These are phyloP conservation scores for Pardosa pseudoannulata DNA, from an alignment of 2,888 invertebrate species.

Conservation along the genomic window DNA sequence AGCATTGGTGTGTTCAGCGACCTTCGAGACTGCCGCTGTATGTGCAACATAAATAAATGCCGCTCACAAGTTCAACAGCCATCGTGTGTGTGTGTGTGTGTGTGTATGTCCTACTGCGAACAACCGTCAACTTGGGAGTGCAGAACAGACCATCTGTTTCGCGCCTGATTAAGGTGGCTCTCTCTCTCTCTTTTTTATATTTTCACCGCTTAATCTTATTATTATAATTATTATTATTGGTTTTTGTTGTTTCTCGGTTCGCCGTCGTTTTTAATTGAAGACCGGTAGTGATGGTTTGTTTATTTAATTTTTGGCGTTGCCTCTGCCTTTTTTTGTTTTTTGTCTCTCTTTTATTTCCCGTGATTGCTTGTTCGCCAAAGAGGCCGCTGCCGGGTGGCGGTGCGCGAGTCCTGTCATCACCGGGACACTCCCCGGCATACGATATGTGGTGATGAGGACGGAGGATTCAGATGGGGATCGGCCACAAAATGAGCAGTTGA, in stretches of 20 bases:
- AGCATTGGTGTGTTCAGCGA: not conserved
- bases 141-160: not conserved
- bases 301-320: constrained; percentile 17
- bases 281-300: constrained; percentile 37
- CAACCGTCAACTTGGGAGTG: not conserved
- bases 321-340: constrained; percentile 8
- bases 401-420: constrained; percentile 38
- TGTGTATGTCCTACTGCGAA: not conserved
- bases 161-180: constrained; percentile 33
- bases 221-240: too few species aligned
- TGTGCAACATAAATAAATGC: constrained; percentile 13
- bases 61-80: constrained; percentile 1
- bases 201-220: too few species aligned
- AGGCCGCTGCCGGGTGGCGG: constrained; percentile 39
- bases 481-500: not conserved
- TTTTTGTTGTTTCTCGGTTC: not conserved
- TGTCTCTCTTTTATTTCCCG: constrained; percentile 19
- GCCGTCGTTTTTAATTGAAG: constrained; percentile 27
- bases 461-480: not conserved
- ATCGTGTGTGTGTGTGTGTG: not conserved
- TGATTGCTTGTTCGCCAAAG: constrained; percentile 24
- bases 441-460: too few species aligned
- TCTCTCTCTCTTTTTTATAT: not conserved
- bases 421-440: constrained; percentile 35
- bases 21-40: too few species aligned